Conservation (phyloP, 2,113 vertebrate species). For the Macrotis lagotis region DNA sequence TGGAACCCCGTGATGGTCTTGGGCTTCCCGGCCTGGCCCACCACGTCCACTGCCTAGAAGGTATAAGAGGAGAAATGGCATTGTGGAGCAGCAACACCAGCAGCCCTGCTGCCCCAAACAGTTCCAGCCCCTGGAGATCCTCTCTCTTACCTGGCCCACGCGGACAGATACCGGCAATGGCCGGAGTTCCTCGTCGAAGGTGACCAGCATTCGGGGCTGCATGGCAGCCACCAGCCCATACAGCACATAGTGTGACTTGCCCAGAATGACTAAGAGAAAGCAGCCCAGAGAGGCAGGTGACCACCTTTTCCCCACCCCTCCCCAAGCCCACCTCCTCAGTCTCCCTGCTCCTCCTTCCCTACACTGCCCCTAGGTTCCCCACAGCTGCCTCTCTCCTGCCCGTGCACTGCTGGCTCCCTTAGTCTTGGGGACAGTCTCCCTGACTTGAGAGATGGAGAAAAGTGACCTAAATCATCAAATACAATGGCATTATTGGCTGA, state of each 20-base stretch:
- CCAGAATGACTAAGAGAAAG: constrained; percentile 89
- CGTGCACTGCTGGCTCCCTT: not conserved
- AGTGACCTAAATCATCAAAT: not conserved
- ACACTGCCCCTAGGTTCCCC: not conserved
- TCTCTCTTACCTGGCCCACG: constrained; percentile 93
- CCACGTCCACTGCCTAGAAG: constrained; percentile 95
- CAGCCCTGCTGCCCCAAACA: not conserved
- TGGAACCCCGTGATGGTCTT: constrained; percentile 99
- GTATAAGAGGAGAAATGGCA: not conserved
- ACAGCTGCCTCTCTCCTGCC: not conserved
- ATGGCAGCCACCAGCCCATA: constrained; percentile 98
- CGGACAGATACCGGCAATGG: constrained; percentile 96
- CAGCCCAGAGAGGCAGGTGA: not conserved
- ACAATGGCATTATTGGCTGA: not conserved
- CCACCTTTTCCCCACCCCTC: not conserved
- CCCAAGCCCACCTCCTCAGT: not conserved
- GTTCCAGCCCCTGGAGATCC: not conserved
- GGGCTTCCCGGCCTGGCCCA: constrained; percentile 97
- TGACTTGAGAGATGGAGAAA: not conserved
- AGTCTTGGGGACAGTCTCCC: not conserved
- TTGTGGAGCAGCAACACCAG: fast-evolving
- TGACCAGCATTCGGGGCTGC: constrained; percentile 99
- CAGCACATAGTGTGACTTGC: constrained; percentile 97
- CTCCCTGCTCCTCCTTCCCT: not conserved
- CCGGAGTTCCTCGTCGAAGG: constrained; percentile 95